These are phyloP conservation scores for Babylonia areolata DNA, from an alignment of 1,140 invertebrate species.

Conservation along the genomic window DNA sequence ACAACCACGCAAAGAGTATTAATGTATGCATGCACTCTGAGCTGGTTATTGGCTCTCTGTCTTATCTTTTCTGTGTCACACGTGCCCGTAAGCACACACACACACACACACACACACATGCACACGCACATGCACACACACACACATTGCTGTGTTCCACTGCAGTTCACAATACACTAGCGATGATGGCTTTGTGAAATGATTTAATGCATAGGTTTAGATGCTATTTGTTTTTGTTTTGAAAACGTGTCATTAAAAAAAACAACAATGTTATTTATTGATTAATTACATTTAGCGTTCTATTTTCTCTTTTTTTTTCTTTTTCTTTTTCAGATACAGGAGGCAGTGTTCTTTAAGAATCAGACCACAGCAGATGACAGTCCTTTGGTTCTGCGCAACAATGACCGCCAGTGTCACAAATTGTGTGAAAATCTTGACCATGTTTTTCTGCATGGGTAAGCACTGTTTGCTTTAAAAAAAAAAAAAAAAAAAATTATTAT, in stretches of 20 bases:
- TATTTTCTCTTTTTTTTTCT: not conserved
- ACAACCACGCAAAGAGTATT: not conserved
- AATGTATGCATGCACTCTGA: no score
- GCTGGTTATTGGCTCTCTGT: no score
- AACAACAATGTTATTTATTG: no score
- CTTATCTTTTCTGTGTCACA: no score
- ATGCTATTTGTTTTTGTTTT: no score
- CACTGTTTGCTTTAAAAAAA: not conserved
- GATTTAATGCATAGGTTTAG: no score
- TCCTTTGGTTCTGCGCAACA: constrained; percentile 57
- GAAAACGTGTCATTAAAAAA: no score
- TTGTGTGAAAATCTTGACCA: constrained; percentile 71
- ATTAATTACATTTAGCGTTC: no score
- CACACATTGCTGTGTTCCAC: no score
- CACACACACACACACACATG: not conserved
- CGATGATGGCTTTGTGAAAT: no score
- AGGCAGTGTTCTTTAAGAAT: constrained; percentile 51
- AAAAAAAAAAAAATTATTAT: not conserved
- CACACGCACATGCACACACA: not conserved
- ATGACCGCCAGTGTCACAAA: constrained; percentile 64
- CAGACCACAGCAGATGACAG: constrained; percentile 28
- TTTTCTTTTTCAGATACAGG: constrained; percentile 61
- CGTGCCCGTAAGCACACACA: no score
- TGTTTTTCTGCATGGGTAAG: constrained; percentile 70
- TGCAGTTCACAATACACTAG: no score